A percentile compares a stretch with the other conserved stretches of the same genome.
Conservation (phyloP, 2,797 vertebrate species). For the Thaleichthys pacificus region DNA sequence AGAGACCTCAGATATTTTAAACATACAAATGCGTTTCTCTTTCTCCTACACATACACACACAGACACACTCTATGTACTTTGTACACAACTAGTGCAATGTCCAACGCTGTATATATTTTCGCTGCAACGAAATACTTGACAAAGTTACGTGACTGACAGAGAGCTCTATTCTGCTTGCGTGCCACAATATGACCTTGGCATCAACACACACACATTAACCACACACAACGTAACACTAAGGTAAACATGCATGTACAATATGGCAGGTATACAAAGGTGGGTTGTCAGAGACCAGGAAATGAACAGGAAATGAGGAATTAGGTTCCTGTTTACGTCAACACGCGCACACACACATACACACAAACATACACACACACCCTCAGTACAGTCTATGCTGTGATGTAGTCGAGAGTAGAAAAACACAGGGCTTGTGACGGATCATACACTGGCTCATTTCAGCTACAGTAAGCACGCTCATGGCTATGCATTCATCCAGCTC, state of each 20-base stretch:
- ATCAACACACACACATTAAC: conserved; percentile 12
- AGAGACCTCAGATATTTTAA: not conserved
- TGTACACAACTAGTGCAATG: not conserved
- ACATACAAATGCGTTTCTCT: not conserved
- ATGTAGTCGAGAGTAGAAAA: conserved; percentile 61
- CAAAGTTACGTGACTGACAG: not conserved
- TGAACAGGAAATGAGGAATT: conserved; percentile 70
- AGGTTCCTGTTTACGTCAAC: conserved; percentile 70
- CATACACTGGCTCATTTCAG: conserved; percentile 38
- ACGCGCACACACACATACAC: conserved; percentile 41
- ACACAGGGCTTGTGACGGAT: conserved; percentile 50
- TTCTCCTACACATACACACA: not conserved
- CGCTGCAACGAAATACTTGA: not conserved
- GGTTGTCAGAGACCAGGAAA: conserved; percentile 55
- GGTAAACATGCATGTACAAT: conserved; percentile 44
- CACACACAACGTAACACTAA: not conserved
- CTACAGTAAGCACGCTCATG: conserved; percentile 37
- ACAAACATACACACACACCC: conserved; percentile 29
- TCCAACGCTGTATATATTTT: not conserved
- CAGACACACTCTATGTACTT: conserved; percentile 3
- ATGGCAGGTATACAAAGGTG: conserved; percentile 45
- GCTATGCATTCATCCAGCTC: conserved; percentile 28
- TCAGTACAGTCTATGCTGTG: conserved; percentile 39
- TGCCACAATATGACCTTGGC: not conserved
- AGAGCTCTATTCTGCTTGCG: not conserved